Evolutionary conservation across 2,113 vertebrate genomes (phyloP).

Genomic region (Lamprologus ornatipinnis): DNA sequence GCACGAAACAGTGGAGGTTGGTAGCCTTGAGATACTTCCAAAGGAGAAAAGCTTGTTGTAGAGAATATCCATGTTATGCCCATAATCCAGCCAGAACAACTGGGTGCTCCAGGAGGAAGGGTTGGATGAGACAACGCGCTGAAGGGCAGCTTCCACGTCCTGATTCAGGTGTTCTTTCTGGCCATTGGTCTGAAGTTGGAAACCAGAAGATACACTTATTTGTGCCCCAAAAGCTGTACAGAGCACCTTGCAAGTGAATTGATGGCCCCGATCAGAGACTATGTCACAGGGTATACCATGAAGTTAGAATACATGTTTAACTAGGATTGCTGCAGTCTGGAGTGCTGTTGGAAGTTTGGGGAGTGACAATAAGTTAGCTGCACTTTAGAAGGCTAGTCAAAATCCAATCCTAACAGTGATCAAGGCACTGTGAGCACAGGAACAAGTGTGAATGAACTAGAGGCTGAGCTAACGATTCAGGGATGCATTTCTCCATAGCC

Average conservation of each 20-base stretch:
- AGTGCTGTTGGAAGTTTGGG: neutral
- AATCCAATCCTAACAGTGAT: neutral
- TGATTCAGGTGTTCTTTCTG: neutral
- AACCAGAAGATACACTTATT: neutral
- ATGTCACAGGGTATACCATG: neutral
- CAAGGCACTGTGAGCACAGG: neutral
- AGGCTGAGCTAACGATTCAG: neutral
- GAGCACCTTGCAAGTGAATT: neutral
- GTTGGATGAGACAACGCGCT: accelerated
- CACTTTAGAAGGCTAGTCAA: neutral
- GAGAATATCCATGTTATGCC: neutral
- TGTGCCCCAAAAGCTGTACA: neutral
- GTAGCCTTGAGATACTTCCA: neutral
- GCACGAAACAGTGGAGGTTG: neutral
- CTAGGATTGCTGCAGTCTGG: neutral
- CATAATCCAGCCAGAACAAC: neutral
- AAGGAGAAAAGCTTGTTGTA: neutral
- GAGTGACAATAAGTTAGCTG: neutral
- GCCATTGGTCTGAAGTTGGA: neutral
- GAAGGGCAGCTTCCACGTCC: neutral
- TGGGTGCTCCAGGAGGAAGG: neutral
- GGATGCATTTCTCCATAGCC: neutral
- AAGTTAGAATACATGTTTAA: neutral
- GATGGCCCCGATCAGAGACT: neutral
- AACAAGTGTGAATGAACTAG: neutral